These are phyloP conservation scores for Cheirogaleus medius DNA, from an alignment of 2,113 vertebrate genomes.

Conservation along the genomic window DNA sequence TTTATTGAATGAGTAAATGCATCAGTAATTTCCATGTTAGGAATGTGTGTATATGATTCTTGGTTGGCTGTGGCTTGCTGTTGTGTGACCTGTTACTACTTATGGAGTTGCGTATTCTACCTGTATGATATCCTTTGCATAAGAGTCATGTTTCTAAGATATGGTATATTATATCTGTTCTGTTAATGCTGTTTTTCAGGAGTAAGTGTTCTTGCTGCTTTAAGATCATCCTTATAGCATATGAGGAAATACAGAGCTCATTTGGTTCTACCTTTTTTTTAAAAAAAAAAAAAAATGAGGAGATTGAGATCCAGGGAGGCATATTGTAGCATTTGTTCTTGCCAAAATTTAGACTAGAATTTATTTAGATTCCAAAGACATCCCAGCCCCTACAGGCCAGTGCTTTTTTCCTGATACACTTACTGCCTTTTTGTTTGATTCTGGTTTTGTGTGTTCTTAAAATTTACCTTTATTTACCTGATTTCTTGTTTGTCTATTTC, in stretches of 20 bases:
- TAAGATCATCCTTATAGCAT: background rate
- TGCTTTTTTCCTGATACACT: background rate
- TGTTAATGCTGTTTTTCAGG: background rate
- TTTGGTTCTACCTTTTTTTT: constrained; percentile 35
- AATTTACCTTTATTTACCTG: background rate
- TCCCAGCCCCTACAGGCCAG: background rate
- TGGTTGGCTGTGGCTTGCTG: background rate
- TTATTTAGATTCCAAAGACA: constrained; percentile 38
- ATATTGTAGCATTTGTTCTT: background rate
- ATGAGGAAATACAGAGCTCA: background rate
- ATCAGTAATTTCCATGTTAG: constrained; percentile 14
- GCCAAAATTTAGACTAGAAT: constrained; percentile 39
- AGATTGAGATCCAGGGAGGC: constrained; percentile 19
- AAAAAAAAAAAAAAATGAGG: constrained; percentile 28
- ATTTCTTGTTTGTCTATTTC: constrained; percentile 4
- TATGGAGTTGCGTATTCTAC: background rate
- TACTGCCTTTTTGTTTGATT: background rate
- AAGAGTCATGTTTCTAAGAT: background rate
- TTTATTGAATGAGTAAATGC: background rate
- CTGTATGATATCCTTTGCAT: background rate
- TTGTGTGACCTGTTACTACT: constrained; percentile 15
- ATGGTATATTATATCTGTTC: background rate
- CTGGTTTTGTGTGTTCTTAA: background rate
- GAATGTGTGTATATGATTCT: background rate
- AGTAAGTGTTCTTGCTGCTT: background rate